Percentiles rank a stretch among this genome's conserved stretches.
These are phyloP conservation scores for Harlomillsia oculata DNA, from an alignment of 1,140 invertebrate species.

Conservation along the genomic window DNA sequence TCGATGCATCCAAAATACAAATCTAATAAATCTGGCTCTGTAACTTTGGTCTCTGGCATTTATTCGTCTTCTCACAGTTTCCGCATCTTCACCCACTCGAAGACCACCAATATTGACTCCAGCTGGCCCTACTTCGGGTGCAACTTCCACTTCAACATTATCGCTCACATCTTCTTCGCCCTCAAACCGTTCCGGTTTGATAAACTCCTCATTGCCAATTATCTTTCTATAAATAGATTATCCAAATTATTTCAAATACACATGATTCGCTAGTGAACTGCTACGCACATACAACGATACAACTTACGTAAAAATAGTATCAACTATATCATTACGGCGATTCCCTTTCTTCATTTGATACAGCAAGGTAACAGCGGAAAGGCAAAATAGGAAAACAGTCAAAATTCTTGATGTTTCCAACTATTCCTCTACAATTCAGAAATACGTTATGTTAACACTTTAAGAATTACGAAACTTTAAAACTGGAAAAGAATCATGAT, in stretches of 20 bases:
- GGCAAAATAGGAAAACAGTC: slow-evolving; percentile 29
- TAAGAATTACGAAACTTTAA: not conserved
- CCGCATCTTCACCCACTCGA: slow-evolving; percentile 8
- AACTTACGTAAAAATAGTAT: slow-evolving; percentile 32
- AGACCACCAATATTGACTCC: slow-evolving; percentile 8
- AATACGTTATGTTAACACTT: not conserved
- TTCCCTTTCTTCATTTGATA: slow-evolving; percentile 35
- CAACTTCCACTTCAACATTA: not conserved
- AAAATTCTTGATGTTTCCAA: slow-evolving; percentile 32
- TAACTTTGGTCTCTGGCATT: slow-evolving; percentile 28
- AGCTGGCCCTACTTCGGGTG: not conserved
- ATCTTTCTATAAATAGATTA: slow-evolving; percentile 23
- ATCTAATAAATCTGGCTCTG: slow-evolving; percentile 27
- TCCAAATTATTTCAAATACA: slow-evolving; percentile 2
- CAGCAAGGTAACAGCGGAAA: slow-evolving; percentile 25
- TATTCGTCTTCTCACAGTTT: slow-evolving; percentile 7
- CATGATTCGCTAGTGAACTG: not conserved
- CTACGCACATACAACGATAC: not conserved
- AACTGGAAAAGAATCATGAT: not conserved
- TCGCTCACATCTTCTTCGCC: not conserved
- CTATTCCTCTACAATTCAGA: slow-evolving; percentile 27
- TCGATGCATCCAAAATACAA: slow-evolving; percentile 34
- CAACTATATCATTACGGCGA: slow-evolving; percentile 26
- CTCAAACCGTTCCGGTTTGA: not conserved
- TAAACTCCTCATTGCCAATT: slow-evolving; percentile 29